phyloP scores from a whole-genome alignment of 2,797 vertebrate species.

The Triplophysa yarkandensis region DNA sequence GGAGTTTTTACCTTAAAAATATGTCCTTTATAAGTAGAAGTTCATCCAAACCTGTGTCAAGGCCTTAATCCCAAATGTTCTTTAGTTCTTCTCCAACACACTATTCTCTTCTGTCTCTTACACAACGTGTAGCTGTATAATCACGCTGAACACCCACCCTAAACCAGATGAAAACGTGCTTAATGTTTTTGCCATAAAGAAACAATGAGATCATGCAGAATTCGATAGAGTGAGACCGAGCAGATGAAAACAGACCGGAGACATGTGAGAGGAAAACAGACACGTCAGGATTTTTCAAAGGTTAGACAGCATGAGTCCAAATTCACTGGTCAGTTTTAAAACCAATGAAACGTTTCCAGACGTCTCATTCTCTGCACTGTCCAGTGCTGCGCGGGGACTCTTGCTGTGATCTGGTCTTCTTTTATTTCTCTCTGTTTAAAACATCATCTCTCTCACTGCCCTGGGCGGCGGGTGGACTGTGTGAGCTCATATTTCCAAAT shows the following conservation, averaged over 20 bases:
- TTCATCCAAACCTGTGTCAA: not conserved
- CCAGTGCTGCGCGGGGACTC: constrained; percentile 5
- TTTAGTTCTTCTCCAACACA: not conserved
- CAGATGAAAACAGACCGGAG: constrained; percentile 7
- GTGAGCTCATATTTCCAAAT: constrained; percentile 28
- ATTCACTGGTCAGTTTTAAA: constrained; percentile 25
- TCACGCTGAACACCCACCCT: not conserved
- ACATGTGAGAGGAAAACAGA: constrained; percentile 4
- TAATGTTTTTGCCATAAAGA: constrained; percentile 22
- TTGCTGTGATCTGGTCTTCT: constrained; percentile 13
- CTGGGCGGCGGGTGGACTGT: constrained; percentile 3
- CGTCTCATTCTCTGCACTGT: constrained; percentile 12
- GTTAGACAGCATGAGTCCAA: constrained; percentile 13
- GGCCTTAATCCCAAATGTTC: not conserved
- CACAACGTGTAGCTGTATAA: constrained; percentile 1
- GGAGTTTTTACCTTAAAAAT: not conserved
- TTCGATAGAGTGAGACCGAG: not conserved
- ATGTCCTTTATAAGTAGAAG: not conserved
- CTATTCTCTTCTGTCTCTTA: not conserved
- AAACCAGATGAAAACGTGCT: not conserved
- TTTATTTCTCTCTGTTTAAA: constrained; percentile 42
- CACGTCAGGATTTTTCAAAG: not conserved
- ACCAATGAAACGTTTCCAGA: constrained; percentile 24
- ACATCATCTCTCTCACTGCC: constrained; percentile 29
- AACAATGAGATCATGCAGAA: constrained; percentile 14